Evolutionary conservation across 1,140 invertebrate genomes (phyloP).

Genomic region (Euura lappo): DNA sequence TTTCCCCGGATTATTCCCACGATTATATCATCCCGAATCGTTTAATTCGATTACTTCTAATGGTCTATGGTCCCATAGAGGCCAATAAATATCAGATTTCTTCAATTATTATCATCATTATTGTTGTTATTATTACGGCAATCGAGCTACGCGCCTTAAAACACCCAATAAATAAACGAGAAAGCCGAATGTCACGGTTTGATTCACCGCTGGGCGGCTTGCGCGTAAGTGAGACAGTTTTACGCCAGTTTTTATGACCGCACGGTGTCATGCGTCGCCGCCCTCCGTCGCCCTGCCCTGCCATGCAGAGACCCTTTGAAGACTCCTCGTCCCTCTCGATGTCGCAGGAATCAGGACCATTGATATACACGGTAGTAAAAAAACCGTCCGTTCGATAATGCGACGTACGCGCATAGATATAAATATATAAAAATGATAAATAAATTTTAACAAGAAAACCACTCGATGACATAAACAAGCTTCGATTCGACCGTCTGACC

Average conservation of each 20-base stretch:
- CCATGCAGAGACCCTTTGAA: conserved; percentile 25
- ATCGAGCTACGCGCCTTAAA: conserved; percentile 26
- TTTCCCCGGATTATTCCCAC: too few species aligned
- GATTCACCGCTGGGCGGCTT: conserved; percentile 28
- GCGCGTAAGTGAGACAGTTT: conserved; percentile 44
- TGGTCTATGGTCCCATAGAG: not conserved
- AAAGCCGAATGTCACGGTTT: conserved; percentile 35
- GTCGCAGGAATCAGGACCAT: conserved; percentile 31
- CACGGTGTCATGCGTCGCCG: conserved; percentile 20
- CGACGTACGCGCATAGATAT: conserved; percentile 14
- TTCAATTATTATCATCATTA: not conserved
- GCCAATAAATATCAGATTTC: not conserved
- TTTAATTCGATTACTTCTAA: not conserved
- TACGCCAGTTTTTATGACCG: conserved; percentile 50
- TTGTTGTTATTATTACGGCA: not conserved
- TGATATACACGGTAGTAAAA: conserved; percentile 54
- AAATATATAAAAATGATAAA: not conserved
- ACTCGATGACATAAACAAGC: conserved; percentile 1
- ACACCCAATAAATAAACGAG: conserved; percentile 48
- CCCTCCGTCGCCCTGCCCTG: conserved; percentile 18
- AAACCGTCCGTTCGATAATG: conserved; percentile 40
- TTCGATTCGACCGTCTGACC: not conserved
- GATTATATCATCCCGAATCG: too few species aligned
- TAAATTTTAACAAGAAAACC: not conserved
- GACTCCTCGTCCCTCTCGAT: not conserved